These are phyloP conservation scores for Emydura subglobosa DNA, from an alignment of 2,113 vertebrate species.

Conservation along the genomic window DNA sequence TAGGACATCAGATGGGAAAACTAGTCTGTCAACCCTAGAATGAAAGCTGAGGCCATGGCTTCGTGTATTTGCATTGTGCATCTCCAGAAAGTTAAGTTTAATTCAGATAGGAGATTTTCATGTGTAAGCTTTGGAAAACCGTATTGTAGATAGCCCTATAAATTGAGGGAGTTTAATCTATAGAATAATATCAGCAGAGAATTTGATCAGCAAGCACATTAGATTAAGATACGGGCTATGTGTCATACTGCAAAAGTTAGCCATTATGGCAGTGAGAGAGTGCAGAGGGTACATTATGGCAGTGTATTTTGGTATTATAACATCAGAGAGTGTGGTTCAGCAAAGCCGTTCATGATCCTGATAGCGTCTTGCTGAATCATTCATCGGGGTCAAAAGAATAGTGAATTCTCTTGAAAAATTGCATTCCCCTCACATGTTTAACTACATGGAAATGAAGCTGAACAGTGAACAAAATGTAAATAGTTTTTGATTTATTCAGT, in stretches of 20 bases:
- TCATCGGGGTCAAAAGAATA: conserved; percentile 30
- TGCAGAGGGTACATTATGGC: not conserved
- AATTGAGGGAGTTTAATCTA: not conserved
- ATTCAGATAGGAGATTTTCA: not conserved
- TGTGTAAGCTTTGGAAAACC: not conserved
- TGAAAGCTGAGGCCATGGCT: too few species aligned
- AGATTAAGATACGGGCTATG: not conserved
- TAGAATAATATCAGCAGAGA: not conserved
- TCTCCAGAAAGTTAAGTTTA: not conserved
- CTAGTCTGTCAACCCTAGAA: too few species aligned
- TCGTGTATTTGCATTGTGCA: too few species aligned
- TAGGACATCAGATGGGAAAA: too few species aligned
- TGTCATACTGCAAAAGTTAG: not conserved
- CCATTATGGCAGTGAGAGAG: not conserved
- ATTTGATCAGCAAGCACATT: not conserved
- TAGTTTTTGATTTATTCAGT: conserved; percentile 52
- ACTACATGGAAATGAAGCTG: conserved; percentile 53
- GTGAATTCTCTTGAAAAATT: conserved; percentile 58
- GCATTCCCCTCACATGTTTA: conserved; percentile 47
- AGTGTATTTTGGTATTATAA: not conserved
- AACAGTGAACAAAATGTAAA: conserved; percentile 57
- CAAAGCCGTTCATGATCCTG: not conserved
- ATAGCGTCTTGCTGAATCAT: conserved; percentile 48
- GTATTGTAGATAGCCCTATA: not conserved
- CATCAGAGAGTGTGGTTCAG: conserved; percentile 5